Base-by-base conservation (phyloP, 2,113 vertebrate species). In the Panthera uncia region DNA sequence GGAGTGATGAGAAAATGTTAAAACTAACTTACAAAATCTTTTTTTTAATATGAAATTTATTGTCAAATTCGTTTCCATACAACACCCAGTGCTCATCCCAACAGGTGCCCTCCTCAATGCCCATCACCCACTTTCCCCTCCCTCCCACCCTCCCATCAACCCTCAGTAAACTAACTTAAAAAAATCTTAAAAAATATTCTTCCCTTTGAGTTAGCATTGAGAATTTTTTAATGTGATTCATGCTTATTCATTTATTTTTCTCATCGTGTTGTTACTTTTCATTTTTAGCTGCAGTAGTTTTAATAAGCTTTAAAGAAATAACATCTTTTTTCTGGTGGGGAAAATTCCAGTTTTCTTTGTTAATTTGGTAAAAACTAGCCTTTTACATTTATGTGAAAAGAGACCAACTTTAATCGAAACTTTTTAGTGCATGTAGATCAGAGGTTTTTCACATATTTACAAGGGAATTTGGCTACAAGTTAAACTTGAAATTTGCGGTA, bases 311-410 rank as follows among this genome's bases (percentile, higher is more conserved):
- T 86, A 91, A 45, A 93, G 90, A 88, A 87, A 12, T 63, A 68
- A 89, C 11, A 71, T 31, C 33, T 68, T 87, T 95, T 94, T 88
- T 95, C 55, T 88, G 23, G 10, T 93, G 48, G n/a, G 87, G n/a
- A 96, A 95, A 36, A 38, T 52, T 86, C 71, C 36, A 50, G 45
- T 63, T 85, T 94, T 92, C 38, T 87, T 74, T 84, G 80, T 91
- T 95, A 86, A n/a, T 66, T 61, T 29, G 0, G 14, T 78, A 83
- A 82, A 88, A 96, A 12, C 12, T 73, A 87, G 25, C 45, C 36
- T 95, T 97, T 95, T 76, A 14, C 19, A 61, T 83, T 68, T 96
- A 87, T 87, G 31, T 69, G 13, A 95, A 96, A 71, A 80, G 36
- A 94, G 52, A 89, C 23, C 78, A 31, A 63, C 4, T 66, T 91